Evolutionary conservation across 1,140 invertebrate species (phyloP).

Genomic region (Eulimnadia texana): DNA sequence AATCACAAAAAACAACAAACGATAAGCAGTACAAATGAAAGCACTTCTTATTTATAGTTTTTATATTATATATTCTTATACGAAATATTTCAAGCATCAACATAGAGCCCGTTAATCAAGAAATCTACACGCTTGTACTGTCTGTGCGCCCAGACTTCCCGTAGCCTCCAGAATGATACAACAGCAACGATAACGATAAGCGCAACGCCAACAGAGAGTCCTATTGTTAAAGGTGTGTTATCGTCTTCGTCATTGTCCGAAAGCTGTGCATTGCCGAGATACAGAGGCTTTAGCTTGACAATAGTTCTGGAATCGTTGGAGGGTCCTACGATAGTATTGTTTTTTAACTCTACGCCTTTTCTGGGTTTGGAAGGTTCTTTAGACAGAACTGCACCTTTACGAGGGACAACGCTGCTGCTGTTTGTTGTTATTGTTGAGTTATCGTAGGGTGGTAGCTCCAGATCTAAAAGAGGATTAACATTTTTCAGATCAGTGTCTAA

Average conservation of each 20-base stretch:
- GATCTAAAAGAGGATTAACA: too few species aligned
- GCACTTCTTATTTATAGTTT: constrained; percentile 8
- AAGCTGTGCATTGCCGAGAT: neutral
- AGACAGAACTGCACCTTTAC: too few species aligned
- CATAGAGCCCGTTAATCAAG: constrained; percentile 15
- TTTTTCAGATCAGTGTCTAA: too few species aligned
- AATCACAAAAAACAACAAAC: neutral
- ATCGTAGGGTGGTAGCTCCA: too few species aligned
- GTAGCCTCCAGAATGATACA: constrained; percentile 2
- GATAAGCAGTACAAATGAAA: neutral
- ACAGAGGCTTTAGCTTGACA: neutral
- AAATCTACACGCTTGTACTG: constrained; percentile 15
- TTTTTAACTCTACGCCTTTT: constrained; percentile 1
- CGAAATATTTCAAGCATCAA: constrained; percentile 7
- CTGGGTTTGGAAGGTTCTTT: constrained; percentile 12
- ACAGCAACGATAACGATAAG: constrained; percentile 1
- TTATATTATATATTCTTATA: too few species aligned
- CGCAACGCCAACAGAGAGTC: constrained; percentile 5
- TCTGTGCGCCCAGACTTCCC: constrained; percentile 11
- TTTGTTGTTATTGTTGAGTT: too few species aligned
- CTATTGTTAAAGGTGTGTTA: constrained; percentile 9
- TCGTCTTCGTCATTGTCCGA: neutral
- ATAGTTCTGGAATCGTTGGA: neutral
- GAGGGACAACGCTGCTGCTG: neutral
- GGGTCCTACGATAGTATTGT: neutral